Evolutionary conservation across 2,113 vertebrate genomes (phyloP).

Genomic region (Alosa alosa): DNA sequence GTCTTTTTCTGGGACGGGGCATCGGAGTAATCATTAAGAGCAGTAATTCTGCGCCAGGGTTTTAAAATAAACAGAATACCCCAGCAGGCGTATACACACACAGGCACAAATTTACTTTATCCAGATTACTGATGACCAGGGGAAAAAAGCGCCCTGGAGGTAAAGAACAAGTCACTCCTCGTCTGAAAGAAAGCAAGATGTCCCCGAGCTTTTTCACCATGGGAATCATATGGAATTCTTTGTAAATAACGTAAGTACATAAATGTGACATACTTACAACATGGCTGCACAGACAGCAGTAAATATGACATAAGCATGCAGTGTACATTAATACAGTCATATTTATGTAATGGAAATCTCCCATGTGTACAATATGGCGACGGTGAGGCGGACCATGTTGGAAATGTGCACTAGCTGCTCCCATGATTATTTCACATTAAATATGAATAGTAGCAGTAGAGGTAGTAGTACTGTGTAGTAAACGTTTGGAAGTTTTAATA

Average conservation of each 20-base stretch:
- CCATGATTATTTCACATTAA: not conserved
- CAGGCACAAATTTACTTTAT: slow-evolving; percentile 76
- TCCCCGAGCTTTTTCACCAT: slow-evolving; percentile 47
- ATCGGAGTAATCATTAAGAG: slow-evolving; percentile 77
- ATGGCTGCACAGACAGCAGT: not conserved
- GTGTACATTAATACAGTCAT: not conserved
- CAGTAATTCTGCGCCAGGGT: slow-evolving; percentile 73
- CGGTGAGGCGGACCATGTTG: not conserved
- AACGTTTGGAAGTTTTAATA: not conserved
- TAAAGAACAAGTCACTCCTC: slow-evolving; percentile 59
- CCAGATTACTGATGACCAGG: slow-evolving; percentile 67
- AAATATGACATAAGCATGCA: not conserved
- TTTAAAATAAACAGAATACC: slow-evolving; percentile 81
- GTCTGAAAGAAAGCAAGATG: not conserved
- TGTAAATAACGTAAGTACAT: not conserved
- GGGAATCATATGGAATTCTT: not conserved
- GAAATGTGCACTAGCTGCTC: not conserved
- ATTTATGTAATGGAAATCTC: not conserved
- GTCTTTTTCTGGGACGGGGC: slow-evolving; percentile 61
- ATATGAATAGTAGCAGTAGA: too few species aligned
- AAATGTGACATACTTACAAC: slow-evolving; percentile 6
- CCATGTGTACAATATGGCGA: not conserved
- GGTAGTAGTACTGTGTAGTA: not conserved
- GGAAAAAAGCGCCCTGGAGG: slow-evolving; percentile 55
- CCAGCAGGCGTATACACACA: slow-evolving; percentile 74